Conservation (phyloP, 2,888 invertebrate genomes). For the Scaptomyza caliginosa region DNA sequence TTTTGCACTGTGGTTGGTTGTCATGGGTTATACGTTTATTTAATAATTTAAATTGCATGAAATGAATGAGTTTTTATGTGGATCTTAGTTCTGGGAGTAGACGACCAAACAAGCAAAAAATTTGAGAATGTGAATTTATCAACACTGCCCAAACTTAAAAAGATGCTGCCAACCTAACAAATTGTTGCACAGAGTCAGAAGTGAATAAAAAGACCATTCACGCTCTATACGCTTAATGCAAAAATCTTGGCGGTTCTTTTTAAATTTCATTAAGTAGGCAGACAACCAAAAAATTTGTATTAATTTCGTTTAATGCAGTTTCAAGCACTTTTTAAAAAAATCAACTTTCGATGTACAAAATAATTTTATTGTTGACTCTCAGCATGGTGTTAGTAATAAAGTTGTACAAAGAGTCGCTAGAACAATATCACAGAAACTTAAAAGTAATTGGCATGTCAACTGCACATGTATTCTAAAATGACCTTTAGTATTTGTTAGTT, state of each 20-base stretch:
- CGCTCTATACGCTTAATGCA: too few species aligned
- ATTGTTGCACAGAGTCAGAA: too few species aligned
- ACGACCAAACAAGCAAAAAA: too few species aligned
- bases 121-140: not conserved
- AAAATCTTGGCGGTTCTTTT: not conserved
- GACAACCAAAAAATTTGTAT: not conserved
- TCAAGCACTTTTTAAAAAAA: conserved; percentile 1
- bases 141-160: not conserved
- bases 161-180: not conserved
- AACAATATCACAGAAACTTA: conserved; percentile 75
- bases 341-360: conserved; percentile 31
- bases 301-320: conserved; percentile 17
- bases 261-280: not conserved
- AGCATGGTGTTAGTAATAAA: conserved; percentile 42
- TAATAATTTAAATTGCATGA: not conserved
- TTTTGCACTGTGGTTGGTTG: not conserved
- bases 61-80: not conserved
- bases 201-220: too few species aligned
- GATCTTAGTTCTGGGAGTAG: not conserved
- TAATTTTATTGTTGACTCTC: conserved; percentile 40
- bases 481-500: conserved; percentile 49
- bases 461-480: conserved; percentile 37
- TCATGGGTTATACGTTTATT: not conserved
- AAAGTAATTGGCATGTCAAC: conserved; percentile 67
- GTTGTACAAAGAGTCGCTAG: conserved; percentile 57